Conservation (phyloP, 2,888 invertebrate genomes). For the Mimachlamys varia region DNA sequence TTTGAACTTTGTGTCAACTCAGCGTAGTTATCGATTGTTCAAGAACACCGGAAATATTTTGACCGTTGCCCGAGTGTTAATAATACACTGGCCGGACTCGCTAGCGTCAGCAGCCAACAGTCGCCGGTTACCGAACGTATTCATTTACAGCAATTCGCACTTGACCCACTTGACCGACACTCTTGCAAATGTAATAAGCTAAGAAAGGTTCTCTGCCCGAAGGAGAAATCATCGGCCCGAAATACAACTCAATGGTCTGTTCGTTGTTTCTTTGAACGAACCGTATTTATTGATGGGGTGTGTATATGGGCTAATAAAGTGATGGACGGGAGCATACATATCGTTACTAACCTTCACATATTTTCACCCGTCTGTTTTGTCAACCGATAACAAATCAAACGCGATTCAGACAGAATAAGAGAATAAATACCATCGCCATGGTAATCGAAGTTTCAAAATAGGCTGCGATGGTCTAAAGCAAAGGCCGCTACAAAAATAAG, state of each 20-base stretch:
- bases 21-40: neutral
- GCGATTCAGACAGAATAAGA: too few species aligned
- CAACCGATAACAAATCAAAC: too few species aligned
- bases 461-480: too few species aligned
- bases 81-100: neutral
- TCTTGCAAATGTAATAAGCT: neutral
- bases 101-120: neutral
- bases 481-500: neutral
- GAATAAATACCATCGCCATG: neutral
- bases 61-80: neutral
- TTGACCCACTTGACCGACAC: slow-evolving; percentile 21
- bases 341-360: neutral
- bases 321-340: neutral
- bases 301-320: neutral
- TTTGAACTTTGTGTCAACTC: slow-evolving; percentile 24
- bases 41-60: neutral
- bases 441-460: neutral
- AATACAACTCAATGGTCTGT: neutral
- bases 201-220: neutral
- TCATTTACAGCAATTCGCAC: neutral
- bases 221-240: neutral
- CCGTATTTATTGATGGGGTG: neutral
- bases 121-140: neutral
- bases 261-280: neutral
- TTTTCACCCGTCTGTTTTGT: neutral